Conservation (phyloP, 2,113 vertebrate genomes). For the Nothocercus julius region DNA sequence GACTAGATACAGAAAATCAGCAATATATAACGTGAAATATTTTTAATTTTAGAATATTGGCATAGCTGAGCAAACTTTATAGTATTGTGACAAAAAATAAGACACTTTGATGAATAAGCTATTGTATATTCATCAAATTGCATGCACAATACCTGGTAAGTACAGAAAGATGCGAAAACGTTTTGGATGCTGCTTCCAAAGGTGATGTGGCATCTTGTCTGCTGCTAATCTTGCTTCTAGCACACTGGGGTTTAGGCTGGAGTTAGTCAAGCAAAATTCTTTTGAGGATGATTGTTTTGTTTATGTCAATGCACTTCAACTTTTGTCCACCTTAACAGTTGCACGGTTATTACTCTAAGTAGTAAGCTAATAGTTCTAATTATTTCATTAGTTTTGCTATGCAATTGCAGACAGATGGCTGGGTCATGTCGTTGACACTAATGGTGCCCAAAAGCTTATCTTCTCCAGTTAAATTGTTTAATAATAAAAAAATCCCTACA, state of each 20-base stretch:
- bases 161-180: not conserved
- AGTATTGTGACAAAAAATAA: not conserved
- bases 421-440: not conserved
- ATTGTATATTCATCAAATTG: not conserved
- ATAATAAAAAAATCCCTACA: not conserved
- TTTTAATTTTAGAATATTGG: not conserved
- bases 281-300: not conserved
- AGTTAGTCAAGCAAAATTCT: slow-evolving; percentile 15
- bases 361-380: not conserved
- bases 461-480: not conserved
- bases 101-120: not conserved
- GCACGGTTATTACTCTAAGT: not conserved
- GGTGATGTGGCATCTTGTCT: not conserved
- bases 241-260: not conserved
- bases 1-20: not conserved
- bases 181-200: not conserved
- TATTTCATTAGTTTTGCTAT: not conserved
- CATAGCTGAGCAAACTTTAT: not conserved
- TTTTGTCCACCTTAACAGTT: not conserved
- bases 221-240: slow-evolving; percentile 9
- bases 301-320: not conserved
- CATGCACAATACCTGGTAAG: not conserved
- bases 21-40: not conserved
- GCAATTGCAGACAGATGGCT: not conserved
- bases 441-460: not conserved